Base-by-base conservation (phyloP, 2,888 invertebrate species). In the Gibbula magus region DNA sequence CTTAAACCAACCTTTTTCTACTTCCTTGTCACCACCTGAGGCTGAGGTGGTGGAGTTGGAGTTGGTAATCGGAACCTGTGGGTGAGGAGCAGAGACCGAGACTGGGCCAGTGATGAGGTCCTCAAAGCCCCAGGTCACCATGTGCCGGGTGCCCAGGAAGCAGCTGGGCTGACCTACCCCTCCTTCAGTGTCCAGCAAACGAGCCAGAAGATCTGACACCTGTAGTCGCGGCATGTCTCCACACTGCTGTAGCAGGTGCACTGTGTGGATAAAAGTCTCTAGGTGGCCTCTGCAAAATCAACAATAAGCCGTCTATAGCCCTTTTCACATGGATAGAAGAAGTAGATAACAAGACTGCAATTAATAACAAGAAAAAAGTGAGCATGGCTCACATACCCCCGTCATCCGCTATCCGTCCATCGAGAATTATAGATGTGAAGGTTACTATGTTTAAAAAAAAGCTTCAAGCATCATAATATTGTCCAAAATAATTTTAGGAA, bases 61-160 rank as follows among this genome's bases (percentile, higher is more conserved):
- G 7, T 22, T 18, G 7, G 56, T 18, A n/a, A n/a, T n/a, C 10
- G 45, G 45, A 7, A 45, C 10, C 45, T 45, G 45, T 10, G 45
- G 45, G 45, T 8, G 45, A 13, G 45, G 13, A 45, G 45, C 45
- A 45, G 45, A 1, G 45, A 51, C 89, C 89, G 70, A 84, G 70
- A 7, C 82, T 82, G 20, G 79, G 25, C 45, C 13, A 66, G 85
- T 85, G 4, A 92, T 85, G 77, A 90, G 84, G 79, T 92, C 92
- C 78, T 92, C 92, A 83, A 91, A 86, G 5, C 91, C 91, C 92
- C 92, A 92, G 78, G 90, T 91, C 18, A 91, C 86, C 13, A 91
- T 82, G 84, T 92, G 91, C 82, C 90, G 90, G 79, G 82, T 87
- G 35, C 91, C 91, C 29, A 89, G 79, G 7, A 91, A 76, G 18